Base-by-base conservation (phyloP, 1,140 invertebrate species). In the Drosophila azteca region DNA sequence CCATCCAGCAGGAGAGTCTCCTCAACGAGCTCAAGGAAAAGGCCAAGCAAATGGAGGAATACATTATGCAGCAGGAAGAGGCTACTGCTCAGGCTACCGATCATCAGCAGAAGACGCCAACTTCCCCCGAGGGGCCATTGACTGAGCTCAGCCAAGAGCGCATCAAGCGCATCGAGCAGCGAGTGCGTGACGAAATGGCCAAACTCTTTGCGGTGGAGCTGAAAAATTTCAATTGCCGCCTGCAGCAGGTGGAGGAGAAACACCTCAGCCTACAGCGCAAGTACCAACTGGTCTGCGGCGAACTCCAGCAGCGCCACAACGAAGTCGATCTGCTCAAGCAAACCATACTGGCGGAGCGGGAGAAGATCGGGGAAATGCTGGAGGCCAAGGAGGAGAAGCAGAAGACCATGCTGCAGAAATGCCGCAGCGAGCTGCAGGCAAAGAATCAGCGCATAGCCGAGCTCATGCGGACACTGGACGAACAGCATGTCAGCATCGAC, bases 131-230 rank as follows among this genome's bases (percentile, higher is more conserved):
- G 15, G 20, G 48, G 62, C 51, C 79, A 0, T 59, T 59, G 7
- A 61, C 63, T 31, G 64, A 90, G n/a, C 59, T 81, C 1, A 76
- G 53, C n/a, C 62, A 57, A 62, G 63, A 61, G 22, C 72, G 80
- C 2, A 74, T 82, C 9, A 85, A 76, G 52, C 55, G 66, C 6
- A 90, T 89, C 8, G 91, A 92, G 46, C 66, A 90, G 49, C 93
- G 93, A 55, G 93, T 94, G 72, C 83, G 93, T 6, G 93, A 94
- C 49, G 93, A 94, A 72, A 93, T 94, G 88, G 93, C 93, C 0
- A 93, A 93, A 73, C 92, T 94, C 20, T 94, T 94, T 82, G 93
- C 93, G 0, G 49, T 92, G 20, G 93, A 94, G 89, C 92, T 94
- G 52, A 94, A 93, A 78, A 92, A 92, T 26, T 93, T 93, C 60